phyloP scores from a whole-genome alignment of 2,888 invertebrate species.

The Cheilosia scutellata region DNA sequence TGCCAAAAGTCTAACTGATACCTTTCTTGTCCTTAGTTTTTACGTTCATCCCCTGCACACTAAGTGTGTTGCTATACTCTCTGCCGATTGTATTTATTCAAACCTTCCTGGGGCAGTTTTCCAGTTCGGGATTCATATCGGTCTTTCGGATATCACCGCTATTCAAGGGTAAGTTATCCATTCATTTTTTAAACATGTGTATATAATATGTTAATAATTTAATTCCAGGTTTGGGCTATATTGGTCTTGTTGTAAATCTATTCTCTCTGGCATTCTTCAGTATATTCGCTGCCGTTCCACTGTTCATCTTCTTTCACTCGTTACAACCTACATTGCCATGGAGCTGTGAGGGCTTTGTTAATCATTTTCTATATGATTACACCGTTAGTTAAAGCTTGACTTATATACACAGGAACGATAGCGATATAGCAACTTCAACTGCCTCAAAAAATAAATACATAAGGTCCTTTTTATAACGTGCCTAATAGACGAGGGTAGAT shows the following conservation, averaged over 20 bases:
- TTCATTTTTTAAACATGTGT: rapidly evolving
- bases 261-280: constrained; percentile 92
- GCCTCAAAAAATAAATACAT: too few relatives aligned
- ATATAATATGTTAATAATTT: not conserved
- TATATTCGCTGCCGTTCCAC: constrained; percentile 92
- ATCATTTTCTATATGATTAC: not conserved
- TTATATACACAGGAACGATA: too few relatives aligned
- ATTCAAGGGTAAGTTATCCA: constrained; percentile 88
- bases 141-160: constrained; percentile 91
- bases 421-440: too few relatives aligned
- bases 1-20: too few relatives aligned
- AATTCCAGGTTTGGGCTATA: constrained; percentile 90
- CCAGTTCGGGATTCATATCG: constrained; percentile 90
- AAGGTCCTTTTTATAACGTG: too few relatives aligned
- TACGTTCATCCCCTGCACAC: not conserved
- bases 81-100: constrained; percentile 92
- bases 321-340: constrained; percentile 89
- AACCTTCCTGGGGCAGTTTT: constrained; percentile 91
- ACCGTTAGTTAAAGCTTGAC: too few relatives aligned
- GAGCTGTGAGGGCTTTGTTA: constrained; percentile 83
- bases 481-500: too few relatives aligned
- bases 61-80: not conserved
- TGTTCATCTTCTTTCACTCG: constrained; percentile 91
- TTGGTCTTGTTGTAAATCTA: constrained; percentile 90
- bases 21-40: constrained; percentile 6